Evolutionary conservation across 1,140 invertebrate species (phyloP).

Genomic region (Galendromus occidentalis): DNA sequence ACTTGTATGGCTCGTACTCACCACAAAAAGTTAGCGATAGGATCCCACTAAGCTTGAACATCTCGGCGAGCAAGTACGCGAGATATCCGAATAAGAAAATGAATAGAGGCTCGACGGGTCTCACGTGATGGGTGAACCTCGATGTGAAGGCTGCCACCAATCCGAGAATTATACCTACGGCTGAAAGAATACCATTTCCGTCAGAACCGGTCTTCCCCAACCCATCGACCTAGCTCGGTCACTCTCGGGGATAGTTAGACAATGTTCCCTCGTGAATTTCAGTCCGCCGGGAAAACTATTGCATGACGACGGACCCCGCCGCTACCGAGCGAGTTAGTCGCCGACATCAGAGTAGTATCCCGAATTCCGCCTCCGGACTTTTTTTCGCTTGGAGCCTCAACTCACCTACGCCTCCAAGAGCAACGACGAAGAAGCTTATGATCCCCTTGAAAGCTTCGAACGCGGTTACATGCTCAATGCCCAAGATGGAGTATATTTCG

Average conservation of each 20-base stretch:
- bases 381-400: conserved; percentile 20
- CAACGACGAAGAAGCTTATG: conserved; percentile 79
- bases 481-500: conserved; percentile 70
- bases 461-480: conserved; percentile 40
- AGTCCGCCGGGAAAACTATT: too few relatives aligned
- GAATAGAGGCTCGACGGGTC: conserved; percentile 93
- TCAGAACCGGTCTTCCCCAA: too few relatives aligned
- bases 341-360: too few relatives aligned
- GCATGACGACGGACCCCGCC: too few relatives aligned
- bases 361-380: too few relatives aligned
- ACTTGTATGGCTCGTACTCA: not conserved
- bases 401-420: conserved; percentile 50
- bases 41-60: conserved; percentile 95
- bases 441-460: conserved; percentile 60
- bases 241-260: too few relatives aligned
- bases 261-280: too few relatives aligned
- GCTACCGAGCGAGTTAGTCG: too few relatives aligned
- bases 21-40: conserved; percentile 52
- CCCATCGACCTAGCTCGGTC: too few relatives aligned
- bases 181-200: conserved; percentile 31
- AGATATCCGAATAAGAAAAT: conserved; percentile 98
- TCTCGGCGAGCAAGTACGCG: conserved; percentile 86
- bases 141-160: conserved; percentile 86
- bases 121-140: conserved; percentile 77
- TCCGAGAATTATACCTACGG: conserved; percentile 87